A percentile compares a stretch with the other conserved stretches of the same genome.
phyloP scores from a whole-genome alignment of 1,140 invertebrate species.

The Amyelois transitella region DNA sequence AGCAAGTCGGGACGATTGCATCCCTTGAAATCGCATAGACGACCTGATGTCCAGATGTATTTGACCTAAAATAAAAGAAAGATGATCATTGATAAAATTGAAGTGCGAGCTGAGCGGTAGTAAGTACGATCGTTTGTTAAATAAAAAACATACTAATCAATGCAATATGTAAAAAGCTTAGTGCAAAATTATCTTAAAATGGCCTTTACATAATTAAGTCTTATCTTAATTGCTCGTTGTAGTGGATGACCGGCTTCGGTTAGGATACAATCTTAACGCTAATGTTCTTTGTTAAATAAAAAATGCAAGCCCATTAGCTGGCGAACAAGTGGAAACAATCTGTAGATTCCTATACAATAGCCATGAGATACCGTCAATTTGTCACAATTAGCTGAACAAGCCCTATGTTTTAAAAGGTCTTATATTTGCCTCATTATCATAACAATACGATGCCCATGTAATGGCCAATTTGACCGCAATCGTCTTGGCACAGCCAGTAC shows the following conservation, averaged over 20 bases:
- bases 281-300: constrained; percentile 6
- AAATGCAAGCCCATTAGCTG: constrained; percentile 14
- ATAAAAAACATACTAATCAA: background rate
- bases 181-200: too few species aligned
- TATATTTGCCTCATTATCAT: constrained; percentile 16
- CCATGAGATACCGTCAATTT: constrained; percentile 16
- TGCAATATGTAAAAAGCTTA: too few species aligned
- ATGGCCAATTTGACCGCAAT: constrained; percentile 25
- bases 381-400: constrained; percentile 18
- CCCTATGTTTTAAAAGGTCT: constrained; percentile 5
- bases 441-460: constrained; percentile 15
- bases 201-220: background rate
- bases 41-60: constrained; percentile 91
- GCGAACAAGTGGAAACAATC: constrained; percentile 12
- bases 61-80: constrained; percentile 74
- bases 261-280: background rate
- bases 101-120: too few species aligned
- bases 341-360: constrained; percentile 17
- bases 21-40: constrained; percentile 88
- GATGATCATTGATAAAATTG: background rate
- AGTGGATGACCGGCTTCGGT: background rate
- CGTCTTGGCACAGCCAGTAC: background rate
- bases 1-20: constrained; percentile 86
- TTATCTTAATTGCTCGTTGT: background rate
- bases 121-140: too few species aligned